phyloP scores from a whole-genome alignment of 1,140 invertebrate genomes.

The Zaprionus inermis region DNA sequence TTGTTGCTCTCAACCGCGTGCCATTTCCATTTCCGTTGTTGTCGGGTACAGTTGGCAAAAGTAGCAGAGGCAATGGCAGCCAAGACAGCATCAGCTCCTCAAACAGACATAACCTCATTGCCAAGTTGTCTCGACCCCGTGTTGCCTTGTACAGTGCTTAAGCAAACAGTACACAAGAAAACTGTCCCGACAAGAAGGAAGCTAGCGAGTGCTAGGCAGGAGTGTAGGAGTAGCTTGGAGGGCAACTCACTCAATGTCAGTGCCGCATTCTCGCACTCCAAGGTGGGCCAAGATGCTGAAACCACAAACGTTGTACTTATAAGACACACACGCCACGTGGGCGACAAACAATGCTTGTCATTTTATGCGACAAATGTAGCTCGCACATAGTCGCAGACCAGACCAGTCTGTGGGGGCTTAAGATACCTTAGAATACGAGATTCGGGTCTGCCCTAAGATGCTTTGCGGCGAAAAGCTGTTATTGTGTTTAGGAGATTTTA shows the following conservation, averaged over 20 bases:
- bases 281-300: not conserved
- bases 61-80: conserved; percentile 9
- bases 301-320: conserved; percentile 36
- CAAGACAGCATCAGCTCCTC: conserved; percentile 19
- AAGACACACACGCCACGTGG: not conserved
- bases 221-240: no score
- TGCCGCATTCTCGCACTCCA: conserved; percentile 15
- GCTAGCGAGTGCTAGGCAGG: not conserved
- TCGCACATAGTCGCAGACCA: not conserved
- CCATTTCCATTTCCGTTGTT: conserved; percentile 39
- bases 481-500: not conserved
- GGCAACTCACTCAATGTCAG: conserved; percentile 10
- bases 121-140: conserved; percentile 23
- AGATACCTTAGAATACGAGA: conserved; percentile 5
- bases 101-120: conserved; percentile 39
- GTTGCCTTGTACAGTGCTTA: conserved; percentile 29
- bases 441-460: not conserved
- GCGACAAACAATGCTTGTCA: conserved; percentile 34
- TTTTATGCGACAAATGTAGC: conserved; percentile 27
- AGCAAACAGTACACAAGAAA: conserved; percentile 38
- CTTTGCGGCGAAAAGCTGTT: not conserved
- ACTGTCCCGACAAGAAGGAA: conserved; percentile 20
- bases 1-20: not conserved
- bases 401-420: not conserved
- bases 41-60: conserved; percentile 42